phyloP scores from a whole-genome alignment of 2,113 vertebrate species.

The Stigmatopora argus region DNA sequence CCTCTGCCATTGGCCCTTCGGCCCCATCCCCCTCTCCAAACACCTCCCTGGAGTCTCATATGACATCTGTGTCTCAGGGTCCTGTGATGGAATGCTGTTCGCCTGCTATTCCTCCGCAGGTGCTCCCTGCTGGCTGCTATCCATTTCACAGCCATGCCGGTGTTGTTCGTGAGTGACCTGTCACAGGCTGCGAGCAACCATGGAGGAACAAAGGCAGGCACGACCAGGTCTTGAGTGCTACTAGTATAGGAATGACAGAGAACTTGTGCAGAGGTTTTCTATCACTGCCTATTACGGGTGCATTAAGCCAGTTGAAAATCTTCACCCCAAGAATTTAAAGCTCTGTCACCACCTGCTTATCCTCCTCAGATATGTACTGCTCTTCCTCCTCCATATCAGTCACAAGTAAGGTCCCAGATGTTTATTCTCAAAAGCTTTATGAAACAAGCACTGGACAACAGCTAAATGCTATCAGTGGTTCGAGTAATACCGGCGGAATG shows the following conservation, averaged over 20 bases:
- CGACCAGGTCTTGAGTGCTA: conserved; percentile 53
- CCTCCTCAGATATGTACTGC: conserved; percentile 13
- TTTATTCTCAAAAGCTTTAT: conserved; percentile 23
- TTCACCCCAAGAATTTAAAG: conserved; percentile 3
- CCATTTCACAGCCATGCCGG: conserved; percentile 33
- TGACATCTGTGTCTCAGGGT: conserved; percentile 64
- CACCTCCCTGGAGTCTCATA: conserved; percentile 57
- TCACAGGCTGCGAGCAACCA: conserved; percentile 23
- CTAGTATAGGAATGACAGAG: conserved; percentile 31
- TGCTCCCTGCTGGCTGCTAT: conserved; percentile 55
- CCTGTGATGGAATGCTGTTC: conserved; percentile 70
- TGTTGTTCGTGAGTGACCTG: conserved; percentile 40
- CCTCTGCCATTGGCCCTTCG: conserved; percentile 36
- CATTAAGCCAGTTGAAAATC: conserved; percentile 31
- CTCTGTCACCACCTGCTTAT: conserved; percentile 2
- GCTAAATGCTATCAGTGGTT: not conserved
- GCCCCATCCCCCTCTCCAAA: conserved; percentile 36
- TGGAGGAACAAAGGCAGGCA: conserved; percentile 5
- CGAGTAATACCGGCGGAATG: not conserved
- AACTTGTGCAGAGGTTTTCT: conserved; percentile 50
- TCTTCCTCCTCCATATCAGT: conserved; percentile 16
- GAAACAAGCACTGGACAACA: conserved; percentile 5
- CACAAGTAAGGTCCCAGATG: conserved; percentile 47
- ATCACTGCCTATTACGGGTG: conserved; percentile 31
- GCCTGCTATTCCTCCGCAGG: conserved; percentile 61